A percentile compares a stretch with the other conserved stretches of the same genome.
Evolutionary conservation across 1,140 invertebrate genomes (phyloP).

Genomic region (Pseudomyrmex cubaensis): DNA sequence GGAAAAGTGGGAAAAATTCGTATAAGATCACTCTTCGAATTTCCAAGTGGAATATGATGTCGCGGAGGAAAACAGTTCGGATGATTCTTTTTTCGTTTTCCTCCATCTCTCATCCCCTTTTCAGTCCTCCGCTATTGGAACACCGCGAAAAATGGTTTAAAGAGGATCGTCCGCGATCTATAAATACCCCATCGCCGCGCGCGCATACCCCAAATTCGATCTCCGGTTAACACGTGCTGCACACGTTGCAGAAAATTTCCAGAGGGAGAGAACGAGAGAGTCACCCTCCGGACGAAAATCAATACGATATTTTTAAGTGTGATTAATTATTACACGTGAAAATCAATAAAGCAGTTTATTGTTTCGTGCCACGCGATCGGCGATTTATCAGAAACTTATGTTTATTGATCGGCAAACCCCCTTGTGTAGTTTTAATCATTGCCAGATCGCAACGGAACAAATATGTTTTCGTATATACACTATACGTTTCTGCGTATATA

Average conservation of each 20-base stretch:
- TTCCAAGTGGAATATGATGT: neutral
- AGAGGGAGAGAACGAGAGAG: neutral
- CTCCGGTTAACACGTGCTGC: slow-evolving; percentile 40
- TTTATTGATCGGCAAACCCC: neutral
- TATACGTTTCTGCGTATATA: too few relatives aligned
- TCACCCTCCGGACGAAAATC: neutral
- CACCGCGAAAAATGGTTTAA: slow-evolving; percentile 14
- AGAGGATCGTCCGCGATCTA: slow-evolving; percentile 45
- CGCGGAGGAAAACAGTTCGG: neutral
- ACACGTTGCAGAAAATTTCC: slow-evolving; percentile 44
- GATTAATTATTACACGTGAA: neutral
- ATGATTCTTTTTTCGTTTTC: too few relatives aligned
- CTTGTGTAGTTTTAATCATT: neutral
- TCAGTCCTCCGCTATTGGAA: neutral
- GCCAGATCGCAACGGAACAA: neutral
- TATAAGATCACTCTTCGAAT: neutral
- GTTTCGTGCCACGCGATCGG: neutral
- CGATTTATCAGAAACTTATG: neutral
- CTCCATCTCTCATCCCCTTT: too few relatives aligned
- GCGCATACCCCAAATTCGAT: slow-evolving; percentile 30
- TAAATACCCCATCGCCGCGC: slow-evolving; percentile 26
- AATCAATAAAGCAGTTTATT: slow-evolving; percentile 2
- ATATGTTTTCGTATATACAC: neutral
- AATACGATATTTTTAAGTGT: neutral
- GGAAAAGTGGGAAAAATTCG: neutral